A percentile compares a stretch with the other conserved stretches of the same genome.
These are phyloP conservation scores for Galerucella nymphaeae DNA, from an alignment of 2,888 invertebrate genomes.

Conservation along the genomic window DNA sequence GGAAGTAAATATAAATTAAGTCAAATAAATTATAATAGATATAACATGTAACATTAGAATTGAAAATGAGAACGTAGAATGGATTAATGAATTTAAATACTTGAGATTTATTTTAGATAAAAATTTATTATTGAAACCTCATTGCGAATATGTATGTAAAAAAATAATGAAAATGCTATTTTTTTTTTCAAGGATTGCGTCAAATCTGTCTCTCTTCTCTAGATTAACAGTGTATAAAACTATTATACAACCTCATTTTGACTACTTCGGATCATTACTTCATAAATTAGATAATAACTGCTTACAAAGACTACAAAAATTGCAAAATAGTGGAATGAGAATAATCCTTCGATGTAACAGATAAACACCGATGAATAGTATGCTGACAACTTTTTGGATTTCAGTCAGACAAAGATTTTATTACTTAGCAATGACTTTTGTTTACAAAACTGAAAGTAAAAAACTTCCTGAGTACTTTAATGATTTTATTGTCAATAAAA, in stretches of 20 bases:
- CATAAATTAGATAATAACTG: constrained; percentile 16
- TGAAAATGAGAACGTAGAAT: constrained; percentile 21
- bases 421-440: neutral
- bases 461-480: too few species aligned
- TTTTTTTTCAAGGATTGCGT: neutral
- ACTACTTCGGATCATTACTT: constrained; percentile 24
- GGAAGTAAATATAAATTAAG: constrained; percentile 17
- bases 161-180: too few species aligned
- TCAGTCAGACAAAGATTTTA: neutral
- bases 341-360: constrained; percentile 9
- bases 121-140: constrained; percentile 17
- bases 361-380: neutral
- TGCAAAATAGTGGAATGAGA: constrained; percentile 7
- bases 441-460: neutral
- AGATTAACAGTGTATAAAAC: constrained; percentile 25
- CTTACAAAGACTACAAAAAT: constrained; percentile 6
- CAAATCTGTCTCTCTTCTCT: constrained; percentile 17
- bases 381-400: neutral
- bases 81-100: constrained; percentile 20
- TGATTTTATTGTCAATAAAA: too few species aligned
- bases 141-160: constrained; percentile 19
- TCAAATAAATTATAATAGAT: constrained; percentile 18
- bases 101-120: constrained; percentile 17
- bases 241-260: constrained; percentile 26
- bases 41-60: constrained; percentile 18